Evolutionary conservation across 1,140 invertebrate species (phyloP).

Genomic region (Frieseomelitta varia): DNA sequence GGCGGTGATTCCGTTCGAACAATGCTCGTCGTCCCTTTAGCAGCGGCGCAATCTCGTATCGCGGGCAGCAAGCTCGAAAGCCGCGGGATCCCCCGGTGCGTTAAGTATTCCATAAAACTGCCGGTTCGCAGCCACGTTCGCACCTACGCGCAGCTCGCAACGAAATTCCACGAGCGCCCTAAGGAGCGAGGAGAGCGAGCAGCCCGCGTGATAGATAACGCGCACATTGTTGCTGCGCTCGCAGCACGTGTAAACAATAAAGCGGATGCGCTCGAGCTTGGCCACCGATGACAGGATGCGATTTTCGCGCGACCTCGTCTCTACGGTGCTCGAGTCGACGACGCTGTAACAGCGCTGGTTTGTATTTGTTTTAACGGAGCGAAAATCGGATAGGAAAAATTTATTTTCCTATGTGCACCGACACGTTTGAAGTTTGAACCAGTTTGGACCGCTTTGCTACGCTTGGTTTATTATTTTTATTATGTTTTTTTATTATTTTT

Average conservation of each 20-base stretch:
- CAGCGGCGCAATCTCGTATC: slow-evolving; percentile 37
- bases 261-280: slow-evolving; percentile 21
- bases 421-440: too few relatives aligned
- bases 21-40: slow-evolving; percentile 22
- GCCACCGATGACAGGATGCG: slow-evolving; percentile 20
- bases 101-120: slow-evolving; percentile 44
- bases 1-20: slow-evolving; percentile 9
- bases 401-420: too few relatives aligned
- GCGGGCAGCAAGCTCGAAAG: slow-evolving; percentile 39
- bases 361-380: too few relatives aligned
- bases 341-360: background rate
- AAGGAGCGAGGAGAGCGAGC: background rate
- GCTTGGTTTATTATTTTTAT: background rate
- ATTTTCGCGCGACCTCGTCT: slow-evolving; percentile 26
- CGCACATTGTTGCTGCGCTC: slow-evolving; percentile 35
- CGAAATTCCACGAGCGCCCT: slow-evolving; percentile 10
- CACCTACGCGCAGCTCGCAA: slow-evolving; percentile 21
- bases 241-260: slow-evolving; percentile 52
- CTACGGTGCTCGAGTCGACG: slow-evolving; percentile 10
- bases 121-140: slow-evolving; percentile 33
- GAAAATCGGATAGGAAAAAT: too few relatives aligned
- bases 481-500: too few relatives aligned
- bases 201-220: slow-evolving; percentile 27
- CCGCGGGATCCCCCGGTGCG: slow-evolving; percentile 30
- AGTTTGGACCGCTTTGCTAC: background rate